These are phyloP conservation scores for Acanthoscelides obtectus DNA, from an alignment of 2,888 invertebrate genomes.

Conservation along the genomic window DNA sequence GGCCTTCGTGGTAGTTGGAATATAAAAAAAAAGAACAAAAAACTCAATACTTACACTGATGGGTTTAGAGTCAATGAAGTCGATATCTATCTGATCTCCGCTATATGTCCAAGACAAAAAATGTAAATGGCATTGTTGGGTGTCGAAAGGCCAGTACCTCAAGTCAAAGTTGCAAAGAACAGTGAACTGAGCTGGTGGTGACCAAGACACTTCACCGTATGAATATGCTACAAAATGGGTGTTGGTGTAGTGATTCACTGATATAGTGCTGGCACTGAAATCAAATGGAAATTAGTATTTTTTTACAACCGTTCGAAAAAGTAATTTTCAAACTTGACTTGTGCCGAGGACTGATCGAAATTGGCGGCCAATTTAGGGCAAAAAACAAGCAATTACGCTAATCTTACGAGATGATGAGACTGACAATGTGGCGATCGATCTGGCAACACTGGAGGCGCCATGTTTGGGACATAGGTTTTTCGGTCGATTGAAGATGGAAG, in stretches of 20 bases:
- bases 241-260: constrained; percentile 57
- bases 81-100: constrained; percentile 55
- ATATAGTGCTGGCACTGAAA: constrained; percentile 55
- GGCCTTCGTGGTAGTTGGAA: no score
- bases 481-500: no score
- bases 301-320: no score
- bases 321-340: no score
- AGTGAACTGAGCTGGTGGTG: constrained; percentile 64
- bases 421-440: no score
- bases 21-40: no score
- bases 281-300: constrained; percentile 4
- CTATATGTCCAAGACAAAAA: constrained; percentile 72
- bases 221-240: constrained; percentile 51
- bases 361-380: no score
- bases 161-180: constrained; percentile 63
- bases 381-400: no score
- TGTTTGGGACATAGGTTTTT: no score
- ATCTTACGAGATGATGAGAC: no score
- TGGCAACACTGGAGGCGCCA: no score
- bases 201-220: constrained; percentile 59
- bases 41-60: not conserved
- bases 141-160: constrained; percentile 70
- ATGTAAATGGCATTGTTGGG: constrained; percentile 60
- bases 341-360: no score
- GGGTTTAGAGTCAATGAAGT: constrained; percentile 6